phyloP scores from a whole-genome alignment of 2,113 vertebrate species.

The Upupa epops region DNA sequence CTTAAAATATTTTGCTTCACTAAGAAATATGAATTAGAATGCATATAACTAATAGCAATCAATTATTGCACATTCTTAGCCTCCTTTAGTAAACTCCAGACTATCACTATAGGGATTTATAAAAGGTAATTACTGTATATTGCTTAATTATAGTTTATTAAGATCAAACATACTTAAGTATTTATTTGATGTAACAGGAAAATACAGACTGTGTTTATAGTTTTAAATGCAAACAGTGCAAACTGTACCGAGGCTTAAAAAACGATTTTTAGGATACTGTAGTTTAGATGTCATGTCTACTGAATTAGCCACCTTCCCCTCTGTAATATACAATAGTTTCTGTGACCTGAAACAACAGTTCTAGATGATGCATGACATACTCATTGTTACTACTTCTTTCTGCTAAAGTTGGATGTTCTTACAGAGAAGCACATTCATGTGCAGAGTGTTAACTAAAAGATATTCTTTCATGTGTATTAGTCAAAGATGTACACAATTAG shows the following conservation, averaged over 20 bases:
- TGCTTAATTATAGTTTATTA: constrained; percentile 68
- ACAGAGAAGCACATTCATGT: background rate
- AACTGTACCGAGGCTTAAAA: constrained; percentile 7
- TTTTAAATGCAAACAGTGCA: constrained; percentile 43
- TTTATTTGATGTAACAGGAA: constrained; percentile 53
- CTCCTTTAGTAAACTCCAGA: constrained; percentile 64
- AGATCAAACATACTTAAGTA: constrained; percentile 48
- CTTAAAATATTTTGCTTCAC: constrained; percentile 43
- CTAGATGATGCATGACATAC: background rate
- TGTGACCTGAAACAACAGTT: constrained; percentile 30
- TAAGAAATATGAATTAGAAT: constrained; percentile 55
- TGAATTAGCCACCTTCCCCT: constrained; percentile 18
- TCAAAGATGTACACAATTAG: constrained; percentile 5
- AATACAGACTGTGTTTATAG: constrained; percentile 34
- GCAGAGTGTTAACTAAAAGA: constrained; percentile 11
- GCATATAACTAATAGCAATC: constrained; percentile 63
- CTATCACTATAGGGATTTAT: constrained; percentile 74
- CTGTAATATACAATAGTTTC: background rate
- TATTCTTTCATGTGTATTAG: constrained; percentile 23
- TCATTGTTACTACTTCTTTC: background rate
- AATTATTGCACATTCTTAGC: constrained; percentile 67
- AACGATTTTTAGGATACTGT: background rate
- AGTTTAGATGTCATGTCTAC: constrained; percentile 7
- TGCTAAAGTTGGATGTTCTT: background rate
- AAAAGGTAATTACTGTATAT: constrained; percentile 76